phyloP scores from a whole-genome alignment of 2,888 invertebrate genomes.

The Aleiodes testaceus region DNA sequence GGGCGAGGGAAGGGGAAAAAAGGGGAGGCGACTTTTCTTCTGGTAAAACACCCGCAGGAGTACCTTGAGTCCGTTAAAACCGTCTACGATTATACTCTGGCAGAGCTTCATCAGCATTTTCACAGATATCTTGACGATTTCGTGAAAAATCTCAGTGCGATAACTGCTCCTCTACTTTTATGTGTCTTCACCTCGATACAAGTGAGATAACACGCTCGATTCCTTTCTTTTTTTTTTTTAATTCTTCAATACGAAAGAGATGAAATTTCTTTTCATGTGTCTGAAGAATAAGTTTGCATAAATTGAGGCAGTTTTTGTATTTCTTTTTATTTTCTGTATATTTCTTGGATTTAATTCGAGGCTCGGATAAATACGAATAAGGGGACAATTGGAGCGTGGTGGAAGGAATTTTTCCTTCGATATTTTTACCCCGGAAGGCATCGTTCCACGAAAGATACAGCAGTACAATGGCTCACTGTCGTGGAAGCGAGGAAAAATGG shows the following conservation, averaged over 20 bases:
- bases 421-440: conserved; percentile 33
- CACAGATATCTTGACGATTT: conserved; percentile 12
- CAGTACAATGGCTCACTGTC: conserved; percentile 10
- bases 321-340: not conserved
- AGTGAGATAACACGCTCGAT: conserved; percentile 11
- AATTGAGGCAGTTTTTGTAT: not conserved
- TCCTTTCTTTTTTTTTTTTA: not conserved
- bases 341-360: conserved; percentile 32
- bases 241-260: not conserved
- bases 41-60: conserved; percentile 11
- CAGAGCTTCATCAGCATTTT: conserved; percentile 36
- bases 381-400: conserved; percentile 34
- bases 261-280: conserved; percentile 9
- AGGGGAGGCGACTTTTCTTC: not conserved
- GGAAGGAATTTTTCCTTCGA: conserved; percentile 38
- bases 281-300: not conserved
- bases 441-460: conserved; percentile 33
- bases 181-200: conserved; percentile 20
- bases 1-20: not conserved
- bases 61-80: conserved; percentile 19
- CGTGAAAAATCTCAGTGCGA: conserved; percentile 10
- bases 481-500: not conserved
- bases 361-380: conserved; percentile 36
- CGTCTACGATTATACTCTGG: conserved; percentile 18
- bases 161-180: conserved; percentile 7